Evolutionary conservation across 2,113 vertebrate genomes (phyloP), one percentile per base, ranked within the genome.

Genomic region (Pampusana beccarii): DNA sequence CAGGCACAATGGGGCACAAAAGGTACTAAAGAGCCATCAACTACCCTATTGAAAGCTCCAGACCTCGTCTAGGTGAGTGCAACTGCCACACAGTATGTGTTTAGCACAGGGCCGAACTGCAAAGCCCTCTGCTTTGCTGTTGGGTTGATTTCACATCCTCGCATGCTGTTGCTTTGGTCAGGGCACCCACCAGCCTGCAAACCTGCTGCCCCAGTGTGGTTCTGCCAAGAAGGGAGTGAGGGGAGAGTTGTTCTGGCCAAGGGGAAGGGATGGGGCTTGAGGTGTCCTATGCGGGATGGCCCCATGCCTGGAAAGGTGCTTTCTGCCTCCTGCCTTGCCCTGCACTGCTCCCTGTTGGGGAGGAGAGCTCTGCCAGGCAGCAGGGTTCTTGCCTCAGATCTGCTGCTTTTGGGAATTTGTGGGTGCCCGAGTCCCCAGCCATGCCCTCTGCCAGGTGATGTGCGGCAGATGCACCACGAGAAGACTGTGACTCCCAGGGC

Each of bases 151-250:
- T 62, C 61, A 23, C 4, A 1, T 18, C 67, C 48, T 54, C 23
- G 48, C 0, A 3, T 61, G 62, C 23, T 3, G 2, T 1, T 0
- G 44, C 1, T 1, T 58, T 7, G 33, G 23, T 48, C 78, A 67
- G 11, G 29, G 25, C 83, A 46, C 36, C 50, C 40, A 34, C 23
- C 56, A 54, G 25, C 54, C 24, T 46, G 21, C 29, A 40, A 74
- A 48, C 25, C 25, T 40, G 16, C 29, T 1, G 0, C 15, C 18
- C 20, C 1, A 1, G 11, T 28, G 48, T 5, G 16, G 16, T 6
- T 11, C 50, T 84, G 42, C 33, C 61, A 42, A 34, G 13, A 4
- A 7, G 15, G 12, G 24, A 79, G 40, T 0, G 1, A 67, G 42
- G 1, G 0, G 48, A 44, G 46, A 40, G 14, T 12, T 62, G 36